A percentile compares a stretch with the other conserved stretches of the same genome.
Evolutionary conservation across 2,888 invertebrate species (phyloP).

Genomic region (Drosophila meridiana): DNA sequence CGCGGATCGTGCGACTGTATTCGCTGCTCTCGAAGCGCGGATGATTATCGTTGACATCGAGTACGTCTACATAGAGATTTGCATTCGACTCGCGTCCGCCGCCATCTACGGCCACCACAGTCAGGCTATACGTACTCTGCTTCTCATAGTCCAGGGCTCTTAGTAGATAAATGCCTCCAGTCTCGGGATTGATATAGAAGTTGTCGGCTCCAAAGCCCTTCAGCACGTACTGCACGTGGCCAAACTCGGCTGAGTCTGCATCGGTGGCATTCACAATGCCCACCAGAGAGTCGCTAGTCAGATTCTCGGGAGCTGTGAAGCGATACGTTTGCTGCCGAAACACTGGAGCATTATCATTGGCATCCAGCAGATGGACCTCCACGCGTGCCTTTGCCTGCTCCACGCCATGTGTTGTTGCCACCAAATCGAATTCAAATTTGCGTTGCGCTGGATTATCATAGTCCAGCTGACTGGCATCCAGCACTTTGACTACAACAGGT

Average conservation of each 20-base stretch:
- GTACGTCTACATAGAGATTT: conserved; percentile 89
- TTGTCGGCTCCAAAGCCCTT: conserved; percentile 92
- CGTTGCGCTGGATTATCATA: conserved; percentile 89
- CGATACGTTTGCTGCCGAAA: conserved; percentile 89
- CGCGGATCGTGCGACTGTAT: conserved; percentile 91
- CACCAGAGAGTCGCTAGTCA: conserved; percentile 87
- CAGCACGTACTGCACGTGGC: conserved; percentile 90
- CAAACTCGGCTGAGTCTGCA: conserved; percentile 90
- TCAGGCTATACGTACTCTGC: conserved; percentile 92
- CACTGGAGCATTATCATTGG: conserved; percentile 92
- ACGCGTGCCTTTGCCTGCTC: conserved; percentile 88
- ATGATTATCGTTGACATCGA: conserved; percentile 92
- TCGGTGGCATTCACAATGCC: conserved; percentile 90
- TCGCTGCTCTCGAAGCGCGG: conserved; percentile 90
- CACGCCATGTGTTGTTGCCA: conserved; percentile 86
- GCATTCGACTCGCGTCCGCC: conserved; percentile 90
- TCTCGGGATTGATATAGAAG: conserved; percentile 89
- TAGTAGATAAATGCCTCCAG: conserved; percentile 89
- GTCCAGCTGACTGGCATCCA: conserved; percentile 88
- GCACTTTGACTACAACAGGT: conserved; percentile 90
- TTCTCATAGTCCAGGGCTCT: conserved; percentile 91
- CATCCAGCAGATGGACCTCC: conserved; percentile 89
- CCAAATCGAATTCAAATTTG: conserved; percentile 89
- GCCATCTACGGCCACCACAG: conserved; percentile 92
- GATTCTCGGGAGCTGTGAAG: conserved; percentile 89